A percentile compares a stretch with the other conserved stretches of the same genome.
Conservation (phyloP, 2,888 invertebrate genomes). For the Sarcophaga rosellei region DNA sequence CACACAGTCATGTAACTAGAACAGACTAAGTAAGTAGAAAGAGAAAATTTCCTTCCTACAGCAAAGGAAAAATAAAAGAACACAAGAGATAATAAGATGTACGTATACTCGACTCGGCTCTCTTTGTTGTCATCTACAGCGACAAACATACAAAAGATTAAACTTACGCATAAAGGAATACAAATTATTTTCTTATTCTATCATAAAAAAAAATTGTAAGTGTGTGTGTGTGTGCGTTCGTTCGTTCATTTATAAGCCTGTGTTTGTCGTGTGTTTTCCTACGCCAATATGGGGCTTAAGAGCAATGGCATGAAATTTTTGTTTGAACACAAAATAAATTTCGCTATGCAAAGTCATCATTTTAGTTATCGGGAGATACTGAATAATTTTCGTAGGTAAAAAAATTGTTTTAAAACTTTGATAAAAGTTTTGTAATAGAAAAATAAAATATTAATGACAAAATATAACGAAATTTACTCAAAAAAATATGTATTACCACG, state of each 20-base stretch:
- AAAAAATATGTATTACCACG: no score
- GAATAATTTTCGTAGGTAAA: no score
- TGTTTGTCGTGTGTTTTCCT: no score
- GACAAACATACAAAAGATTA: constrained; percentile 6
- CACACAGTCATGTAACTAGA: background rate
- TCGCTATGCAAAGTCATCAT: constrained; percentile 21
- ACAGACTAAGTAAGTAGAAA: no score
- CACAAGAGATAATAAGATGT: constrained; percentile 2
- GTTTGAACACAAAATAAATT: constrained; percentile 3
- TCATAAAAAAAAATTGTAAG: background rate
- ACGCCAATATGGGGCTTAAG: no score
- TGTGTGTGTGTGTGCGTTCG: no score
- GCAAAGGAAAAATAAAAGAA: constrained; percentile 1
- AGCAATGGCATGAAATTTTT: background rate
- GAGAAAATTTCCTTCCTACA: constrained; percentile 41
- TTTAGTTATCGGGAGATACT: background rate
- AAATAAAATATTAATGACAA: no score
- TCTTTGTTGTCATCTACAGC: background rate
- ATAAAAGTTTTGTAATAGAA: no score
- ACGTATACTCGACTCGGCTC: background rate
- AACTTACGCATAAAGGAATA: no score
- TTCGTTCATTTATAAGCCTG: no score
- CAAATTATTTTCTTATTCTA: background rate
- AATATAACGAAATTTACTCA: no score
- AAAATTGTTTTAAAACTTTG: no score